A percentile compares a stretch with the other conserved stretches of the same genome.
Conservation (phyloP, 2,888 invertebrate species). For the Tubulanus polymorphus region DNA sequence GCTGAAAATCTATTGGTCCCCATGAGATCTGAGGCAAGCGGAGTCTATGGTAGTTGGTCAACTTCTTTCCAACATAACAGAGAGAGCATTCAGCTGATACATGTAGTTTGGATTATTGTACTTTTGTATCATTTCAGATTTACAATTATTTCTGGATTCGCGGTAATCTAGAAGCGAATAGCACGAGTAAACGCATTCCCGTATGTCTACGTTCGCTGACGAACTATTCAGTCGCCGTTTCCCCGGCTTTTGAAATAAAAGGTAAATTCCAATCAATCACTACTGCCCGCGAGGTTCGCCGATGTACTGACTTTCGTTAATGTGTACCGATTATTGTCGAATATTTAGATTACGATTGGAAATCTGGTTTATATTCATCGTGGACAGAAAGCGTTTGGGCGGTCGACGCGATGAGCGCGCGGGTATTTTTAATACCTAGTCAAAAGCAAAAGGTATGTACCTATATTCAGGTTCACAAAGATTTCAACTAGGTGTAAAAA, state of each 20-base stretch:
- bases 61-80: no score
- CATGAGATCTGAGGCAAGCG: no score
- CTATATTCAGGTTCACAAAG: no score
- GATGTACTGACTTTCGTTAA: no score
- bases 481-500: no score
- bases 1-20: no score
- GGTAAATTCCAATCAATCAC: background rate
- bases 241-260: slow-evolving; percentile 32
- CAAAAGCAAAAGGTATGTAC: slow-evolving; percentile 33
- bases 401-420: slow-evolving; percentile 26
- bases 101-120: slow-evolving; percentile 7
- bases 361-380: slow-evolving; percentile 36
- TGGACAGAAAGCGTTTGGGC: slow-evolving; percentile 47
- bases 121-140: slow-evolving; percentile 18
- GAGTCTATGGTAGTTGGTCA: no score
- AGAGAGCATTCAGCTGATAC: slow-evolving; percentile 4
- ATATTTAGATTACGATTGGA: slow-evolving; percentile 29
- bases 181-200: slow-evolving; percentile 12
- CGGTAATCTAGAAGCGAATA: slow-evolving; percentile 18
- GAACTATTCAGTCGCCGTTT: slow-evolving; percentile 26
- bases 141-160: slow-evolving; percentile 34
- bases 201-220: slow-evolving; percentile 29
- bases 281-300: no score
- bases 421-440: slow-evolving; percentile 40
- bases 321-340: background rate